Base-by-base conservation (phyloP, 2,888 invertebrate genomes). In the Blastobasis lacticolella region DNA sequence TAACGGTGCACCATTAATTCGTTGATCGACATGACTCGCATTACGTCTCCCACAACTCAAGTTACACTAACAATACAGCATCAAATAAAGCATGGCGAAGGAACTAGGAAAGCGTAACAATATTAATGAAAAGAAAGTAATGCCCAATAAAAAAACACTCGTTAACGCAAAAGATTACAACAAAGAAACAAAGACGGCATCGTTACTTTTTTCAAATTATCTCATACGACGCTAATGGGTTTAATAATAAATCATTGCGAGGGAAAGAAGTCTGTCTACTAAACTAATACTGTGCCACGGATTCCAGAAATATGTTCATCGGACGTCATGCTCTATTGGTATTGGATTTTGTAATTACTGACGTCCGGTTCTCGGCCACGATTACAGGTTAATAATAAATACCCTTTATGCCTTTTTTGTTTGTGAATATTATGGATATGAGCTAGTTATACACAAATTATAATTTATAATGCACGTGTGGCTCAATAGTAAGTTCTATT, bases 281-380 rank as follows among this genome's bases (percentile, higher is more conserved):
- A 10, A 10, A 38, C n/a, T 48, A 48, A 40, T 23, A 44, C 38
- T 44, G 45, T 40, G 37, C 42, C 38, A 38, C 10, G 38, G 40
- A 49, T 36, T 52, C 47, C 42, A 50, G 42, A 50, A 50, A 53
- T 42, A 40, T 8, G n/a, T 38, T 38, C 40, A 38, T 53, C 41
- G 46, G 64, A 61, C 58, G 64, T 68, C 61, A 71, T 71, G 78
- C 73, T 78, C 76, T 75, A 80, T 78, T 79, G 76, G 67, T 57
- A 63, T 64, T 67, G 62, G 70, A 75, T 74, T 74, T 73, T 68
- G 71, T 71, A 76, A 52, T 47, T 40, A 66, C 63, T 63, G 62
- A 23, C 71, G 70, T 77, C 75, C 78, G 73, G 74, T 73, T 73
- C 74, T 64, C 59, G 54, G 53, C 46, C 50, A 52, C 56, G 60